Percentiles rank a stretch among this genome's conserved stretches.
Conservation (phyloP, 1,140 invertebrate species). For the Solenopsis invicta region DNA sequence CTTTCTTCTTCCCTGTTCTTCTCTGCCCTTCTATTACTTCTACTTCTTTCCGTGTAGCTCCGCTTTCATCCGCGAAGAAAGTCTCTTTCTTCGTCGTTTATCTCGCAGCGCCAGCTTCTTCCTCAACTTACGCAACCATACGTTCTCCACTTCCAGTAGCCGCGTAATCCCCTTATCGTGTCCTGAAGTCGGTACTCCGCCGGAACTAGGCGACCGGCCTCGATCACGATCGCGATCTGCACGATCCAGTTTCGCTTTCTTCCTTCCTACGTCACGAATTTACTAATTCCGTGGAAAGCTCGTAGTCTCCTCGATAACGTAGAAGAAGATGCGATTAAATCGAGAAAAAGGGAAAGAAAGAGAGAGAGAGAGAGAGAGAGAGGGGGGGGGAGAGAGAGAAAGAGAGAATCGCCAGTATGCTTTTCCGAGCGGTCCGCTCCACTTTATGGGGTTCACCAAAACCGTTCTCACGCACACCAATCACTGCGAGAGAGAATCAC, state of each 20-base stretch:
- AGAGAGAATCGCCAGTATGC: neutral
- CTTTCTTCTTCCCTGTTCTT: conserved; percentile 8
- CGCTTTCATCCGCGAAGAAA: conserved; percentile 21
- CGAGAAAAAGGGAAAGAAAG: neutral
- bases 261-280: neutral
- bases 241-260: conserved; percentile 51
- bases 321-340: neutral
- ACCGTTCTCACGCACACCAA: conserved; percentile 64
- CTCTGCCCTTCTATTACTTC: neutral
- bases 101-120: conserved; percentile 31
- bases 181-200: conserved; percentile 45
- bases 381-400: neutral
- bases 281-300: conserved; percentile 28
- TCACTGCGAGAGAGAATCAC: conserved; percentile 63
- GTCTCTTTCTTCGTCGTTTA: conserved; percentile 64
- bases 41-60: conserved; percentile 13
- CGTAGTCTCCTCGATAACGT: neutral
- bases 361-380: neutral
- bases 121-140: conserved; percentile 44
- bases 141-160: conserved; percentile 5
- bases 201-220: conserved; percentile 34
- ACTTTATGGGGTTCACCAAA: conserved; percentile 51
- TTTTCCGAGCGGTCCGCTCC: neutral
- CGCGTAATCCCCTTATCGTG: neutral
- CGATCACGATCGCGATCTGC: conserved; percentile 62